Evolutionary conservation across 53 echinoderm and acorn worm species (phyloP), one percentile per base, ranked within the genome.

Genomic region (Stichopus horrens): DNA sequence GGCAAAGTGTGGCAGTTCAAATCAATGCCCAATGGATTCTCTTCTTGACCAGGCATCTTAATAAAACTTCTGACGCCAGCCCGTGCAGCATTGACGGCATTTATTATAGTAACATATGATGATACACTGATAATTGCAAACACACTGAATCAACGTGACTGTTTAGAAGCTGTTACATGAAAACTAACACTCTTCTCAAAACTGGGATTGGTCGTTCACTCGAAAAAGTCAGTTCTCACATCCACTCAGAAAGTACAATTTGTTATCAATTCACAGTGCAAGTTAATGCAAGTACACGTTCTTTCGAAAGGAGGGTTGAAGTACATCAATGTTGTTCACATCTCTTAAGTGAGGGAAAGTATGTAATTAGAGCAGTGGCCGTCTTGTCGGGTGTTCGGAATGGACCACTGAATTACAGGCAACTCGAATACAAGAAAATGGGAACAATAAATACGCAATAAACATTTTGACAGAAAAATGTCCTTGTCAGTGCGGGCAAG

Each of bases 331-430:
- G 75, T 23, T 90, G 88, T 52, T 18, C 23, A 6, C 58, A 37
- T 6, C 23, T 94, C 5, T 57, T 86, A 7, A 75, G 16, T 10
- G 67, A 54, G 55, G 21, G 51, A 9, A n/a, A 11, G 10, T 90
- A 13, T 37, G 88, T 37, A 9, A 94, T 94, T 20, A 80, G 85
- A 57, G 52, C 91, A 6, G 92, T 94, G 8, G 90, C 92, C 5
- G 14, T 89, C 58, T 76, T 94, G 5, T 88, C 94, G 11, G 92
- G 86, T 8, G 94, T 92, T 5, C 90, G 92, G 55, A 91, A 92
- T 83, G 92, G 94, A 5, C 86, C 89, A 37, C 71, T 89, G 5
- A 57, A 86, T 23, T 94, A 94, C 87, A 75, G 95, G 6, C 18
- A 19, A 5, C 22, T 90, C 10, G 91, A 92, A 86, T 90, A 75